These are phyloP conservation scores for Oncopodura yosiiana DNA, from an alignment of 1,140 invertebrate genomes.

Conservation along the genomic window DNA sequence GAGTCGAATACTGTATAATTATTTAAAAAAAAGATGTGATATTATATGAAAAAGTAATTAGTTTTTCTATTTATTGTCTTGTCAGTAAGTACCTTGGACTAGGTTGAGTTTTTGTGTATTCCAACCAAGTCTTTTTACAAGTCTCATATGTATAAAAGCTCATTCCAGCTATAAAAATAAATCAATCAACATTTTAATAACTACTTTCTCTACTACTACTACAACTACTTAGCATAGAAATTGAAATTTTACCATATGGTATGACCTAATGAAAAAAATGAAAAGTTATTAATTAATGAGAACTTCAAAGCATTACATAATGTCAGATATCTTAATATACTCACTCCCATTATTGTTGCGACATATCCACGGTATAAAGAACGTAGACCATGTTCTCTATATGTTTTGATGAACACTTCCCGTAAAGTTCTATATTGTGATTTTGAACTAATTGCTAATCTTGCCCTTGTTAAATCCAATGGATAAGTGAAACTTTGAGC, in stretches of 20 bases:
- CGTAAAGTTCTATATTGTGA: slow-evolving; percentile 53
- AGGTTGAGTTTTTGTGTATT: slow-evolving; percentile 3
- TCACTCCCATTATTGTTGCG: slow-evolving; percentile 81
- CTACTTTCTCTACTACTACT: too few species aligned
- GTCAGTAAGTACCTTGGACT: slow-evolving; percentile 3
- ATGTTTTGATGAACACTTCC: slow-evolving; percentile 36
- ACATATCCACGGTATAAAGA: slow-evolving; percentile 50
- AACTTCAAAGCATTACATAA: too few species aligned
- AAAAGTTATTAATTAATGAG: too few species aligned
- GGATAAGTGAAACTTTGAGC: slow-evolving; percentile 92
- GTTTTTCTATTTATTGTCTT: not conserved
- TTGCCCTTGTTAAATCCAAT: slow-evolving; percentile 87
- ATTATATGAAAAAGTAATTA: not conserved
- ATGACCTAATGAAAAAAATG: too few species aligned
- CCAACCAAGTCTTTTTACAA: slow-evolving; percentile 62
- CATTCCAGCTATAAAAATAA: slow-evolving; percentile 91
- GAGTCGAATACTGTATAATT: slow-evolving; percentile 47
- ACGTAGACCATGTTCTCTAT: slow-evolving; percentile 18
- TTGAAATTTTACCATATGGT: too few species aligned
- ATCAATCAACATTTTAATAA: too few species aligned
- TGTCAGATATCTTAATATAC: too few species aligned
- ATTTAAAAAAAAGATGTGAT: slow-evolving; percentile 9
- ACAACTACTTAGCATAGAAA: too few species aligned
- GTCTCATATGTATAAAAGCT: slow-evolving; percentile 97
- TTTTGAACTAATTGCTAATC: slow-evolving; percentile 89